phyloP scores from a whole-genome alignment of 2,888 invertebrate genomes.

The Clusia tigrina region DNA sequence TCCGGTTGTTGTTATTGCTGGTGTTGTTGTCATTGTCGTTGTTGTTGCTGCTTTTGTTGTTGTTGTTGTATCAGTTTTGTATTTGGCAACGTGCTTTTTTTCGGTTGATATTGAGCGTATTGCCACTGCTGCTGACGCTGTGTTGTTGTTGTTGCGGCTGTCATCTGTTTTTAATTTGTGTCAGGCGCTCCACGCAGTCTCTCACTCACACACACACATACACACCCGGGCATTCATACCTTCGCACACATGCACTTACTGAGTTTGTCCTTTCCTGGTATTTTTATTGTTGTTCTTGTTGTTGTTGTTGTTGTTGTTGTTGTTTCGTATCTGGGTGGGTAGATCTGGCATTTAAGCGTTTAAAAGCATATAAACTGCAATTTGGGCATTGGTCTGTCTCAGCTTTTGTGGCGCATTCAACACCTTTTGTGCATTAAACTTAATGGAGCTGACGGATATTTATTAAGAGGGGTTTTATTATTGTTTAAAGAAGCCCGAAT shows the following conservation, averaged over 20 bases:
- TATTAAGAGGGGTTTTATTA: background rate
- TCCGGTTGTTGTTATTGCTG: background rate
- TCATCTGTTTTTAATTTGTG: conserved; percentile 37
- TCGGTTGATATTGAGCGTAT: too few relatives aligned
- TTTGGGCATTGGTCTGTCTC: background rate
- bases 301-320: conserved; percentile 5
- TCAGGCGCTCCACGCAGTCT: conserved; percentile 22
- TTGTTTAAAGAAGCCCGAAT: too few relatives aligned
- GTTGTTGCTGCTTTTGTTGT: background rate
- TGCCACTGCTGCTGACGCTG: background rate
- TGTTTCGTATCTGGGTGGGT: background rate
- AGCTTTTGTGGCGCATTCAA: background rate
- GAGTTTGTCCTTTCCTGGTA: background rate
- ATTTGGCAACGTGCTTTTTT: too few relatives aligned
- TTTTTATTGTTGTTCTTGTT: background rate
- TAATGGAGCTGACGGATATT: background rate
- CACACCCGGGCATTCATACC: background rate
- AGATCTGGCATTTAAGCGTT: background rate
- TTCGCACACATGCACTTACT: background rate
- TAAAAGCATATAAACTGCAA: conserved; percentile 1
- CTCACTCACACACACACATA: background rate
- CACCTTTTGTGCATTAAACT: background rate
- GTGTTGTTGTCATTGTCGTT: background rate
- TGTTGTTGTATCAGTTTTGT: too few relatives aligned
- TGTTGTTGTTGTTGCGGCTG: conserved; percentile 3